These are phyloP conservation scores for Erebia epiphron DNA, from an alignment of 2,888 invertebrate genomes.

Conservation along the genomic window DNA sequence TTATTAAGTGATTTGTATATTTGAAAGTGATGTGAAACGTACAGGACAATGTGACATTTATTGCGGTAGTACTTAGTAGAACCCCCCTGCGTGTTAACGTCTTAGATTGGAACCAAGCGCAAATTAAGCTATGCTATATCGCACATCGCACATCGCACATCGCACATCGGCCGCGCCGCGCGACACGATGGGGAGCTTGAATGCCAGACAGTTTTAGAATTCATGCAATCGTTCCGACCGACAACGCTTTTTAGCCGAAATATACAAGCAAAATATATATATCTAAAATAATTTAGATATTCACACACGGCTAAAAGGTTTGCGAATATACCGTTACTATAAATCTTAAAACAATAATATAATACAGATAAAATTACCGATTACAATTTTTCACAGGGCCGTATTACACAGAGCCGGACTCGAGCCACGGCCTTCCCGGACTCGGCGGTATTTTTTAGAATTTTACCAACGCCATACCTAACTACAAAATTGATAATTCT, in stretches of 20 bases:
- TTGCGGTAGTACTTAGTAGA: conserved; percentile 21
- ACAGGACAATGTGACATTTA: conserved; percentile 27
- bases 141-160: too few species aligned
- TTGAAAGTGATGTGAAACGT: neutral
- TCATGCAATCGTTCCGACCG: conserved; percentile 57
- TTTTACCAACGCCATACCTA: conserved; percentile 71
- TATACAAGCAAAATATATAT: conserved; percentile 57
- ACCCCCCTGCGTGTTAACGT: conserved; percentile 38
- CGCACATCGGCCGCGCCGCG: too few species aligned
- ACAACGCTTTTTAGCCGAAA: conserved; percentile 50
- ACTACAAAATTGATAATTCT: conserved; percentile 72
- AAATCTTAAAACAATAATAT: conserved; percentile 73
- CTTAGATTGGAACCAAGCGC: conserved; percentile 44
- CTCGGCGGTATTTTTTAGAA: conserved; percentile 69
- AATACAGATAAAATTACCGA: conserved; percentile 72
- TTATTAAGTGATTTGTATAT: neutral
- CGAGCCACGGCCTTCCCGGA: conserved; percentile 65
- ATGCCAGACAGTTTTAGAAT: conserved; percentile 66
- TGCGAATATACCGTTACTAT: conserved; percentile 72
- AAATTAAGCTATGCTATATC: too few species aligned
- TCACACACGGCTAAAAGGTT: conserved; percentile 59
- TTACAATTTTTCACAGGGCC: conserved; percentile 67
- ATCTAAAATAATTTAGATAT: conserved; percentile 59
- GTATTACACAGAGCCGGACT: conserved; percentile 70
- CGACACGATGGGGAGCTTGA: conserved; percentile 26